phyloP scores from a whole-genome alignment of 2,113 vertebrate genomes.

The Ptilonorhynchus violaceus region DNA sequence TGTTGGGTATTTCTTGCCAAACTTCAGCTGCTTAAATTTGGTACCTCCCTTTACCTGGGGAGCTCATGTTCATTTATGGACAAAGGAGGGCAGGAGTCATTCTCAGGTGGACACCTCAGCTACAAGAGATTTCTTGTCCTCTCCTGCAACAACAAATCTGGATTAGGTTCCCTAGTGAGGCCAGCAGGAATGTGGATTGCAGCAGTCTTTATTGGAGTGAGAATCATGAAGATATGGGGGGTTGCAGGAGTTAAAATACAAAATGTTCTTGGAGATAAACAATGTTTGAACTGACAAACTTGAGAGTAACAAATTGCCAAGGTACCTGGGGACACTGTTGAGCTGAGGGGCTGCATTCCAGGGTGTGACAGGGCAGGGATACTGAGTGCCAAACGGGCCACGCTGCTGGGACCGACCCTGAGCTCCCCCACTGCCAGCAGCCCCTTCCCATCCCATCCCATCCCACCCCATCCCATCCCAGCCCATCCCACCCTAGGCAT shows the following conservation, averaged over 20 bases:
- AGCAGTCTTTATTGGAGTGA: not conserved
- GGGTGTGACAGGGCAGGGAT: not conserved
- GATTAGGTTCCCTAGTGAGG: not conserved
- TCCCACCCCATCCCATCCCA: no score
- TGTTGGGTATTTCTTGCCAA: not conserved
- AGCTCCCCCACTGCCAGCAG: not conserved
- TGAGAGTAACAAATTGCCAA: not conserved
- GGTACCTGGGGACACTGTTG: not conserved
- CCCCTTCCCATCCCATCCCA: not conserved
- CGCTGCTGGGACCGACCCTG: not conserved
- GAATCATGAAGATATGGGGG: not conserved
- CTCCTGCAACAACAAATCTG: not conserved
- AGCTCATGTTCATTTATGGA: not conserved
- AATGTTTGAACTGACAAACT: not conserved
- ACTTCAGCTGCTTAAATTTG: not conserved
- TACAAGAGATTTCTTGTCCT: not conserved
- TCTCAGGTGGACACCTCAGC: not conserved
- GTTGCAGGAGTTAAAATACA: not conserved
- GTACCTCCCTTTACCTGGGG: not conserved
- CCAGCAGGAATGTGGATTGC: not conserved
- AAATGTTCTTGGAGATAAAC: not conserved
- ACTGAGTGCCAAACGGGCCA: not conserved
- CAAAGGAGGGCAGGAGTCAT: not conserved
- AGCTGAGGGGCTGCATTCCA: not conserved
- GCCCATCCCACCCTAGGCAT: no score